Evolutionary conservation across 1,140 invertebrate genomes (phyloP), one percentile per base, ranked within the genome.

Genomic region (Drosophila varians): DNA sequence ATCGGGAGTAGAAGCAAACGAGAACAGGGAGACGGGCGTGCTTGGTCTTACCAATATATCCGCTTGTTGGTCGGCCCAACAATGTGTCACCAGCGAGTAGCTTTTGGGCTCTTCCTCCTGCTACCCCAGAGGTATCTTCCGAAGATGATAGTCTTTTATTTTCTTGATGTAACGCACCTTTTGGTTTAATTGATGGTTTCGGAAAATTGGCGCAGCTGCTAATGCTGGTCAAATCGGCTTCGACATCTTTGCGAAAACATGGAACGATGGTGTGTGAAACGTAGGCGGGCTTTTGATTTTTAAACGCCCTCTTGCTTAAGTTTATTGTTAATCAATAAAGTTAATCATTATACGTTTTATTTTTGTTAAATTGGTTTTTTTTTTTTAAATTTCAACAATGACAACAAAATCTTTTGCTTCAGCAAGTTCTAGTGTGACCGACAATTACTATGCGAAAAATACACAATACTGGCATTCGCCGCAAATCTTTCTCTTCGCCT

Each of bases 111-210:
- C 12, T 6, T 36, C 12, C 52, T 42, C 12, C 52, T 45, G 52
- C 52, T 46, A 9, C 40, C 14, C 54, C 26, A 9, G 58, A 25
- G 31, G n/a, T 43, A 8, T 16, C 53, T 58, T 57, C 26, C 53
- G 16, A 23, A 2, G 54, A 57, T 25, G 21, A 38, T 19, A 14
- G 12, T 25, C 38, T 31, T 25, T 56, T 34, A 31, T 31, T 31
- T 3, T 28, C 14, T 42, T 42, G 38, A 42, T 42, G 38, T 42
- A 42, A 42, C 38, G 23, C 28, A 21, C 55, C 46, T 26, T 64
- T 42, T 58, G 42, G 55, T 64, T 64, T 64, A 61, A 47, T 64
- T 64, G 42, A 60, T 16, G 60, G 42, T 62, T 46, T 55, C 25
- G 40, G 53, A 19, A 55, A 55, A 55, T 46, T 55, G 52, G 40